Conservation (phyloP, 2,888 invertebrate species). For the Drosophila prolongata region DNA sequence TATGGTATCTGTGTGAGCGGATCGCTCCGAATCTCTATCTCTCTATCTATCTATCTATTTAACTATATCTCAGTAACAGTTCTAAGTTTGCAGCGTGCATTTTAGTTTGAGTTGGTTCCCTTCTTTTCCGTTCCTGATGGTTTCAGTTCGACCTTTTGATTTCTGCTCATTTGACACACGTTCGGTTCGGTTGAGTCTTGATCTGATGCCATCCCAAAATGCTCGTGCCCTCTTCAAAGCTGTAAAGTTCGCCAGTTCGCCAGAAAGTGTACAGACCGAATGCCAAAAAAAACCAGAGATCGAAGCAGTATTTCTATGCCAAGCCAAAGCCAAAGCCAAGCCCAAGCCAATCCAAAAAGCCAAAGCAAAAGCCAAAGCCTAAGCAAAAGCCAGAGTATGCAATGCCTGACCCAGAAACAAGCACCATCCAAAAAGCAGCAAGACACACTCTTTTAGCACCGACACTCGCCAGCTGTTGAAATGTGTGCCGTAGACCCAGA, state of each 20-base stretch:
- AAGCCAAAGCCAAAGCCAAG: conserved; percentile 39
- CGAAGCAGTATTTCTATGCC: conserved; percentile 51
- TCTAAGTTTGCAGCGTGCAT: conserved; percentile 63
- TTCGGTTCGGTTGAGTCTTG: conserved; percentile 55
- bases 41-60: conserved; percentile 12
- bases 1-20: conserved; percentile 68
- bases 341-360: conserved; percentile 10
- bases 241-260: conserved; percentile 54
- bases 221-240: conserved; percentile 48
- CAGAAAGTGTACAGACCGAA: conserved; percentile 49
- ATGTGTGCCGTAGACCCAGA: conserved; percentile 42
- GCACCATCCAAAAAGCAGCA: conserved; percentile 30
- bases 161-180: conserved; percentile 58
- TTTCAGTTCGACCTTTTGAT: conserved; percentile 46
- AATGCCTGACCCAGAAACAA: conserved; percentile 44
- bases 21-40: conserved; percentile 42
- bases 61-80: conserved; percentile 38
- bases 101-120: conserved; percentile 39
- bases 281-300: conserved; percentile 27
- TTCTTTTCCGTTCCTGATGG: conserved; percentile 33
- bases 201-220: conserved; percentile 37
- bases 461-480: conserved; percentile 27
- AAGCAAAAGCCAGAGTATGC: conserved; percentile 36
- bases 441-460: conserved; percentile 33
- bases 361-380: conserved; percentile 42